Conservation (phyloP, 2,888 invertebrate species). For the Reticulitermes lucifugus region DNA sequence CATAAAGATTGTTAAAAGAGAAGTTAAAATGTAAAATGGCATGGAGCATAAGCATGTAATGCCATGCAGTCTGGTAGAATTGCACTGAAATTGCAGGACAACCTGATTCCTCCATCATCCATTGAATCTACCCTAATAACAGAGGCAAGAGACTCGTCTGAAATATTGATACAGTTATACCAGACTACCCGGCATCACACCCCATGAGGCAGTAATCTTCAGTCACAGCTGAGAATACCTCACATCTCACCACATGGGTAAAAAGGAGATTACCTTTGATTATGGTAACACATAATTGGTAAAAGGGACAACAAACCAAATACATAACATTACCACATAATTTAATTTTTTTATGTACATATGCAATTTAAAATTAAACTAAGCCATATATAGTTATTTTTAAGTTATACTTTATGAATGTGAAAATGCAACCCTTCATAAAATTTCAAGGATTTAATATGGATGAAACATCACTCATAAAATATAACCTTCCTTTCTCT, state of each 20-base stretch:
- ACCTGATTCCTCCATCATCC: no score
- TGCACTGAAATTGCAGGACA: no score
- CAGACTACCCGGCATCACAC: no score
- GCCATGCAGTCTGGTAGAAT: no score
- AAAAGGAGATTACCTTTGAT: background rate
- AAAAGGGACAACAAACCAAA: background rate
- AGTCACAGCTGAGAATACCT: no score
- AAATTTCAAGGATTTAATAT: constrained; percentile 15
- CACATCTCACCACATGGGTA: background rate
- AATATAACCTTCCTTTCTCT: constrained; percentile 25
- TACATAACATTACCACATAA: constrained; percentile 47
- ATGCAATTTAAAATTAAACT: constrained; percentile 45
- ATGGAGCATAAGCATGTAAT: background rate
- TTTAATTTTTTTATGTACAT: constrained; percentile 52
- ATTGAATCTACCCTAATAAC: no score
- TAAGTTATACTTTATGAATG: constrained; percentile 1
- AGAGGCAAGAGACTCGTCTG: no score
- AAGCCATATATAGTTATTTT: constrained; percentile 26
- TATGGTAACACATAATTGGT: no score
- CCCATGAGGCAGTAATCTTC: no score
- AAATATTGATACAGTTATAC: no score
- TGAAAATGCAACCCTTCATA: constrained; percentile 29
- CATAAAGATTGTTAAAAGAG: no score
- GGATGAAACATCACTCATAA: constrained; percentile 23
- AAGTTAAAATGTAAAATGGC: background rate